Base-by-base conservation (phyloP, 1,140 invertebrate genomes). In the Akabosia matsudoensis region DNA sequence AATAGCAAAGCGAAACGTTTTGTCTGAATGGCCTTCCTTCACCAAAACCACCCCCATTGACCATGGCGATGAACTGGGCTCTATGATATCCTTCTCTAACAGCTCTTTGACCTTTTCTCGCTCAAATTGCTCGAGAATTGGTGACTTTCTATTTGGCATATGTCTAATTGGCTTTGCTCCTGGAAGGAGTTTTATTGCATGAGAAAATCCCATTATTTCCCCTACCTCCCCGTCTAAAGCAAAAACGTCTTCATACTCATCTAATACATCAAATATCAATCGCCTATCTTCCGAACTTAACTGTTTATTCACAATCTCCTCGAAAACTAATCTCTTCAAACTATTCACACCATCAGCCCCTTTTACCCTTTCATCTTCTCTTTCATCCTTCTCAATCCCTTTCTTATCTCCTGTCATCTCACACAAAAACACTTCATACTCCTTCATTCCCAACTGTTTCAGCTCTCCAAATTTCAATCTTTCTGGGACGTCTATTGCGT, bases 71-170 rank as follows among this genome's bases (percentile, higher is more conserved):
- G 7, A 18, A 70, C 24, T 30, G 18, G 67, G 67, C 18, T 34
- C 28, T 10, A 70, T 70, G 10, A 70, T 34, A 30, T 30, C 67
- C 22, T 28, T 70, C 33, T 70, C 30, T 30, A 70, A 30, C 33
- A 70, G 33, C 24, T 70, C 67, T 31, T 70, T 22, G 16, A 70
- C 67, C 24, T 70, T 70, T 31, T 70, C 22, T 16, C 67, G 7
- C 33, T 70, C 28, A 70, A 70, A 28, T 30, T 70, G 2, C 33
- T 70, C 67, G 26, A 70, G 22, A 18, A 13, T 4, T 18, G 67
- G 10, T 30, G 67, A 26, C 22, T 70, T 70, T 10, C 67, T 4
- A 31, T 30, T 30, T 28, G 67, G 67, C 10, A 18, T 33, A 10
- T 22, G 28, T 22, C 22, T 10, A 10, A 70, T 34, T 13, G 67